phyloP scores from a whole-genome alignment of 2,113 vertebrate species.

The Lethenteron camtschaticum region DNA sequence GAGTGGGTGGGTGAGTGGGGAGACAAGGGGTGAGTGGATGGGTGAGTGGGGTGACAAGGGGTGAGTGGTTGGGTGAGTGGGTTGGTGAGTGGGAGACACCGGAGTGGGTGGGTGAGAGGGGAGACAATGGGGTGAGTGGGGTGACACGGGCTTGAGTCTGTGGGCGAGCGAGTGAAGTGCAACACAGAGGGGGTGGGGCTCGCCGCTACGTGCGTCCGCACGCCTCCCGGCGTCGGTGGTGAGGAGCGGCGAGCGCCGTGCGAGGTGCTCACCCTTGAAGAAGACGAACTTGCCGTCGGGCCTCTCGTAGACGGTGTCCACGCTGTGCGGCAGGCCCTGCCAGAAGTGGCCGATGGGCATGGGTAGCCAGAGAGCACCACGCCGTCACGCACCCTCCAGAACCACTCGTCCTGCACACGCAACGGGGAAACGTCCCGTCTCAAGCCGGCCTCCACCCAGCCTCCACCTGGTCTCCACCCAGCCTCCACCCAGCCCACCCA shows the following conservation, averaged over 20 bases:
- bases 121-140: not conserved
- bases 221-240: too few species aligned
- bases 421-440: not conserved
- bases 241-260: too few species aligned
- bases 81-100: too few species aligned
- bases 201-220: too few species aligned
- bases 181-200: not conserved
- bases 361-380: slow-evolving; percentile 47
- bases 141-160: not conserved
- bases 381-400: slow-evolving; percentile 57
- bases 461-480: not conserved
- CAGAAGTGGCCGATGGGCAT: slow-evolving; percentile 58
- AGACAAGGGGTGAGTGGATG: not conserved
- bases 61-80: not conserved
- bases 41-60: not conserved
- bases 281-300: slow-evolving; percentile 66
- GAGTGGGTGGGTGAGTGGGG: not conserved
- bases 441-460: not conserved
- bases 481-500: too few species aligned
- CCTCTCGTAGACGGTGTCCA: slow-evolving; percentile 57
- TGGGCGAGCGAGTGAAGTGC: not conserved
- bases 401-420: slow-evolving; percentile 30
- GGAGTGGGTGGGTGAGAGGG: too few species aligned
- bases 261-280: slow-evolving; percentile 41
- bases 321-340: slow-evolving; percentile 46